phyloP scores from a whole-genome alignment of 2,888 invertebrate genomes.

The Hirudinaria manillensis region DNA sequence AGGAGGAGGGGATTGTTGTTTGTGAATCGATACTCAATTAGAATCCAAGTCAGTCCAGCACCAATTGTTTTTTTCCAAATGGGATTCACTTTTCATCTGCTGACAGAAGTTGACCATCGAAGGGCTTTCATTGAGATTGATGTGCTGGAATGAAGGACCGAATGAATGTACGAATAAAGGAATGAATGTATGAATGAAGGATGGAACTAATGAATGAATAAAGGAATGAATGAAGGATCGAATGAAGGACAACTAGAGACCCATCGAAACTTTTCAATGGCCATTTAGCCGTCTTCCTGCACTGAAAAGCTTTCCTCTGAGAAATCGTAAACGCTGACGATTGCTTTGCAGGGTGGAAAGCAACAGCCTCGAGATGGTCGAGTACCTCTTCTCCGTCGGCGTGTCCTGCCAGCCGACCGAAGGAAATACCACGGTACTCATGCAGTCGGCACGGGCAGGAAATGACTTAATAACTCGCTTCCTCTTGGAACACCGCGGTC shows the following conservation, averaged over 20 bases:
- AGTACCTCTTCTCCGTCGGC: slow-evolving; percentile 36
- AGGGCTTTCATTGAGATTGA: neutral
- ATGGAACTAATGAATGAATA: neutral
- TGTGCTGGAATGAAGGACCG: neutral
- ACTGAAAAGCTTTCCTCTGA: too few relatives aligned
- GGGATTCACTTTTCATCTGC: neutral
- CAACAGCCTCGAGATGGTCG: slow-evolving; percentile 38
- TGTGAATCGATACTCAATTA: neutral
- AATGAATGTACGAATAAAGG: neutral
- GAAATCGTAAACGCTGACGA: too few relatives aligned
- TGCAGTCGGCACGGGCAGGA: slow-evolving; percentile 41
- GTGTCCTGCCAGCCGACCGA: slow-evolving; percentile 33
- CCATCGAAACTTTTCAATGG: too few relatives aligned
- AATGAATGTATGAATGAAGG: neutral
- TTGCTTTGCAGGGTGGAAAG: slow-evolving; percentile 38
- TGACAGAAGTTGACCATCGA: neutral
- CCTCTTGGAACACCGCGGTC: slow-evolving; percentile 28
- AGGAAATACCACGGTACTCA: slow-evolving; percentile 37
- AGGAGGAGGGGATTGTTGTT: neutral
- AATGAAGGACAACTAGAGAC: neutral
- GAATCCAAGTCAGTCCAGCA: neutral
- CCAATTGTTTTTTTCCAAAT: neutral
- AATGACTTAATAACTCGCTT: slow-evolving; percentile 36
- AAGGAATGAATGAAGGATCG: neutral
- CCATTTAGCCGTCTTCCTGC: too few relatives aligned